Base-by-base conservation (phyloP, 1,140 invertebrate genomes). In the Mercenaria mercenaria region DNA sequence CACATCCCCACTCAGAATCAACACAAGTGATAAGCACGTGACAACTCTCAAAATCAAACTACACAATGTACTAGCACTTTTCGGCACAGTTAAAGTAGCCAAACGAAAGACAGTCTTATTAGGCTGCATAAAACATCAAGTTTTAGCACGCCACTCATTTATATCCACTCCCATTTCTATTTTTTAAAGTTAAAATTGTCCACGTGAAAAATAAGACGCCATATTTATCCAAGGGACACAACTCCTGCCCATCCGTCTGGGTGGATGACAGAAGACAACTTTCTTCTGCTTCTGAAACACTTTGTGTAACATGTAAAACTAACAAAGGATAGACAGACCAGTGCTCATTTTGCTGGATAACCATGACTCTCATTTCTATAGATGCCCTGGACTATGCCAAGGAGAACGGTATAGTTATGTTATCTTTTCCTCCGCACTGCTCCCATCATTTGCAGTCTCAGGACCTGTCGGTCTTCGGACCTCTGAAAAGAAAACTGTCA, bases 211-310 rank as follows among this genome's bases (percentile, higher is more conserved):
- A 18, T 80, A 43, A 80, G 34, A 56, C 43, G 56, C 3, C 41
- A 74, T 74, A 15, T 80, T 20, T 3, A 56, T 56, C 47, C 15
- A 76, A 43, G 32, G 72, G 72, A 43, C n/a, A n/a, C n/a, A n/a
- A n/a, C n/a, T n/a, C 10, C 10, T 18, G 77, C 77, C 15, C 50
- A 80, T n/a, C 77, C n/a, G n/a, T 56, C 77, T 32, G 77, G 77
- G 29, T 80, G 77, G 52, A 80, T 80, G 77, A 80, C 47, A 13
- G 34, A 18, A 56, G 77, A 80, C 3, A 29, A n/a, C n/a, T 80
- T 56, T 59, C 77, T 80, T 3, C 15, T 37, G n/a, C 56, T 32
- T 52, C 77, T 80, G 15, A 56, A 80, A 52, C 77, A 80, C 77
- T 80, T 80, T 56, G 50, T 80, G 6, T 2, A 56, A 32, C 50